A percentile compares a stretch with the other conserved stretches of the same genome.
phyloP scores from a whole-genome alignment of 2,797 vertebrate species.

The Percopsis omiscomaycus region DNA sequence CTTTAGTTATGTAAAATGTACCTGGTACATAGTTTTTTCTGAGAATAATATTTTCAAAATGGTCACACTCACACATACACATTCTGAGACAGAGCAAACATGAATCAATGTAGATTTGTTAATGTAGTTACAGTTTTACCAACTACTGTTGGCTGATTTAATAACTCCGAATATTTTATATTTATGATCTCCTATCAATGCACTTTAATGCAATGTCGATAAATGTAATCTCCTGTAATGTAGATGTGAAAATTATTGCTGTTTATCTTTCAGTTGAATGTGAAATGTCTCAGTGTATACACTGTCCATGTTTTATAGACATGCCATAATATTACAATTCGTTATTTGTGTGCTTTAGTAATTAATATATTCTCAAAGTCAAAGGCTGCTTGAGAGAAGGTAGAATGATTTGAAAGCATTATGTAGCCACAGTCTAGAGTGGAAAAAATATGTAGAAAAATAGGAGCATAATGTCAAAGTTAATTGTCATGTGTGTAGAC shows the following conservation, averaged over 20 bases:
- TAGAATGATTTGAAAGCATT: not conserved
- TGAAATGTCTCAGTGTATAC: conserved; percentile 13
- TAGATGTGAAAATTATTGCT: conserved; percentile 18
- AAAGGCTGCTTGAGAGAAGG: conserved; percentile 10
- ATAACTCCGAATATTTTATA: not conserved
- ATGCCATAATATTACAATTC: conserved; percentile 2
- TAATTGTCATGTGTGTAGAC: conserved; percentile 21
- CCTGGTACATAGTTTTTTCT: no score
- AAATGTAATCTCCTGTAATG: conserved; percentile 18
- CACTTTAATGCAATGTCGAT: conserved; percentile 78
- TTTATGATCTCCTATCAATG: conserved; percentile 63
- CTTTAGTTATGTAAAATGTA: no score
- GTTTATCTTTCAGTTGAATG: conserved; percentile 28
- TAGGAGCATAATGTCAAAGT: conserved; percentile 19
- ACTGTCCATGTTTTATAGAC: conserved; percentile 9
- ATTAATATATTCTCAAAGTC: not conserved
- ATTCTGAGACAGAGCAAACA: no score
- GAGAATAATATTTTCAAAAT: no score
- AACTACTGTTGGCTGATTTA: no score
- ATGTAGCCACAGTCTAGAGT: conserved; percentile 2
- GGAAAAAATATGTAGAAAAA: conserved; percentile 14
- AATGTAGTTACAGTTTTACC: no score
- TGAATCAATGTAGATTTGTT: no score
- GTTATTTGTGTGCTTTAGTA: conserved; percentile 22
- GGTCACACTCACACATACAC: no score